phyloP scores from a whole-genome alignment of 1,140 invertebrate species.

The Homarus americanus region DNA sequence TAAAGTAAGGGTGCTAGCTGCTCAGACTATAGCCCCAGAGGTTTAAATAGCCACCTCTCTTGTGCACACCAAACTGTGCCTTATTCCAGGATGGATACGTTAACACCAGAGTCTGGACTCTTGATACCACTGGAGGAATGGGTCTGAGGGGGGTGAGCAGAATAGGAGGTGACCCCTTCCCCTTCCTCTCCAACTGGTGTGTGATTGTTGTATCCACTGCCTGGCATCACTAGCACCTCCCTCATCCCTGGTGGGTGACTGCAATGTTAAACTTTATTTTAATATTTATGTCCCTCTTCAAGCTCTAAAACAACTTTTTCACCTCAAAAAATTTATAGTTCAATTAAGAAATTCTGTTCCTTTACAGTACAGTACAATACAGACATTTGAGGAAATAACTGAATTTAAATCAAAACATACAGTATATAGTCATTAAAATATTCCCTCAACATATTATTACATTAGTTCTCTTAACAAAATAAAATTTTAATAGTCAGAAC shows the following conservation, averaged over 20 bases:
- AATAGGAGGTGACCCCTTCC: conserved; percentile 51
- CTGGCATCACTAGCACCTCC: conserved; percentile 49
- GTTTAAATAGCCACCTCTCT: conserved; percentile 12
- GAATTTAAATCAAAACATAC: too few species aligned
- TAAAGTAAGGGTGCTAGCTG: conserved; percentile 39
- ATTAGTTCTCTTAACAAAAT: too few species aligned
- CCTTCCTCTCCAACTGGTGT: conserved; percentile 21
- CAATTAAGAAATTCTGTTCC: too few species aligned
- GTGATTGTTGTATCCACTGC: conserved; percentile 41
- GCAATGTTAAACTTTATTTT: conserved; percentile 15
- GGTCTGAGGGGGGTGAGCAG: conserved; percentile 44
- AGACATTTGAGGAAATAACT: too few species aligned
- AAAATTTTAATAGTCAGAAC: too few species aligned
- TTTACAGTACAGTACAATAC: too few species aligned
- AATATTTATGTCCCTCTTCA: too few species aligned
- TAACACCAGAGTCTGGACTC: conserved; percentile 72
- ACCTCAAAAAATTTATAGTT: too few species aligned
- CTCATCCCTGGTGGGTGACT: conserved; percentile 42
- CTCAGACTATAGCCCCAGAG: conserved; percentile 17
- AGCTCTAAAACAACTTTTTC: too few species aligned
- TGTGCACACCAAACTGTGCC: conserved; percentile 14
- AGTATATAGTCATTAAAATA: too few species aligned
- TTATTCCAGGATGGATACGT: conserved; percentile 71
- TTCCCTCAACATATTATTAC: too few species aligned
- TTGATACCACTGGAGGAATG: conserved; percentile 67